Evolutionary conservation across 35 echinoderm and acorn worm species (phyloP).

Genomic region (Apostichopus parvimensis): DNA sequence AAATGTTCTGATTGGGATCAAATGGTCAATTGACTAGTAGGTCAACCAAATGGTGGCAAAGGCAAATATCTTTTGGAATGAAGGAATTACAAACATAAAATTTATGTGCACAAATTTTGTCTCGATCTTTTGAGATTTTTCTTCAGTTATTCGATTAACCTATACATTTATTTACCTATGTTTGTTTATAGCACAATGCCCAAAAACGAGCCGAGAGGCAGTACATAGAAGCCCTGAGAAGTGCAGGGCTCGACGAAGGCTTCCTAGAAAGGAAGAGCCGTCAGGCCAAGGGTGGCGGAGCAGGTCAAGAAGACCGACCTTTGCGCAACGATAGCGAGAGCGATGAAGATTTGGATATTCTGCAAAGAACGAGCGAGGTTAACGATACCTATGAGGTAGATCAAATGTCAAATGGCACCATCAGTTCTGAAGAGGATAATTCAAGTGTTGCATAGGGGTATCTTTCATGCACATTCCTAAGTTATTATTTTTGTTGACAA

Average conservation of each 20-base stretch:
- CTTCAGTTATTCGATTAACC: no score
- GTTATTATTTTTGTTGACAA: no score
- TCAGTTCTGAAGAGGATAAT: constrained; percentile 27
- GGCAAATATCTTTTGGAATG: no score
- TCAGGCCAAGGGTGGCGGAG: neutral
- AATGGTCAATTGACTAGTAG: no score
- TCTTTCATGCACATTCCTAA: no score
- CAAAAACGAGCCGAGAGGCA: constrained; percentile 86
- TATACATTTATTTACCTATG: constrained; percentile 6
- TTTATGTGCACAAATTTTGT: no score
- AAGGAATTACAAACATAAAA: no score
- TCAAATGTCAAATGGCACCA: neutral
- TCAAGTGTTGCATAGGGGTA: neutral
- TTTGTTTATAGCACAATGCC: constrained; percentile 68
- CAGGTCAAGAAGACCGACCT: neutral
- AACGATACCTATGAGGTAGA: constrained; percentile 42
- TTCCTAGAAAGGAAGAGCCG: constrained; percentile 78
- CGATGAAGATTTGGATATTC: constrained; percentile 27
- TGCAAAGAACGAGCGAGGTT: constrained; percentile 18
- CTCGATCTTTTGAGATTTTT: no score
- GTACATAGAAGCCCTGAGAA: constrained; percentile 79
- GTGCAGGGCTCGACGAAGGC: constrained; percentile 85
- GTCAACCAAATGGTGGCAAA: no score
- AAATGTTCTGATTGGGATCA: no score
- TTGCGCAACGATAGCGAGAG: constrained; percentile 22